Evolutionary conservation across 2,113 vertebrate genomes (phyloP).

Genomic region (Rhinogobius similis): DNA sequence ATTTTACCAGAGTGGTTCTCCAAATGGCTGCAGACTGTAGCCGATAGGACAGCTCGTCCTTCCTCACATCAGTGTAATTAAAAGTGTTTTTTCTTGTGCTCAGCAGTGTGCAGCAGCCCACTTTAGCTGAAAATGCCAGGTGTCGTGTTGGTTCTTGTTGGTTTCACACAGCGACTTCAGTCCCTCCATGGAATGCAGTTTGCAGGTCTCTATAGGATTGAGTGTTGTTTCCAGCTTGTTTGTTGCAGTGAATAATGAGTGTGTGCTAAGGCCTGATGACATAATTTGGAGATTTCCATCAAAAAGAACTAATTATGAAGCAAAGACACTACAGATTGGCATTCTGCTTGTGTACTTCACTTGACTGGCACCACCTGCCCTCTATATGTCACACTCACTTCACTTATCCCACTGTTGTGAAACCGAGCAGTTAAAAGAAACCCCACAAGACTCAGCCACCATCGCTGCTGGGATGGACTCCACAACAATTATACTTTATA

Average conservation of each 20-base stretch:
- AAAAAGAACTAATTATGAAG: constrained; percentile 67
- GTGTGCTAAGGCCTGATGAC: constrained; percentile 66
- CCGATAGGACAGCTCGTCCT: constrained; percentile 19
- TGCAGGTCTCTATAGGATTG: constrained; percentile 70
- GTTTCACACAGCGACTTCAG: constrained; percentile 69
- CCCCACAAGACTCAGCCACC: constrained; percentile 49
- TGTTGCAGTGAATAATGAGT: constrained; percentile 79
- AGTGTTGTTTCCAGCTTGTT: constrained; percentile 70
- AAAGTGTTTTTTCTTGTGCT: constrained; percentile 52
- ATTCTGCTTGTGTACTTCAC: constrained; percentile 78
- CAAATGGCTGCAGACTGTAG: background rate
- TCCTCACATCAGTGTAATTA: constrained; percentile 54
- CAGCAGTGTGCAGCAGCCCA: constrained; percentile 68
- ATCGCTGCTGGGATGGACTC: constrained; percentile 37
- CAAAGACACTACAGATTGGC: constrained; percentile 66
- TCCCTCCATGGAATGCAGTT: constrained; percentile 59
- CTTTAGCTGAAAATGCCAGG: constrained; percentile 70
- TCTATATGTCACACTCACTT: constrained; percentile 62
- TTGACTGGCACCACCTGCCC: constrained; percentile 78
- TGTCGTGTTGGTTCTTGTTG: constrained; percentile 76
- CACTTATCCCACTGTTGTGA: constrained; percentile 54
- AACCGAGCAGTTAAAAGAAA: constrained; percentile 49
- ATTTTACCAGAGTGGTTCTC: constrained; percentile 1
- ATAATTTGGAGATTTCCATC: constrained; percentile 64
- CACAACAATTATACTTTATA: background rate